phyloP scores from a whole-genome alignment of 2,113 vertebrate species.

The Pomatostomus ruficeps region DNA sequence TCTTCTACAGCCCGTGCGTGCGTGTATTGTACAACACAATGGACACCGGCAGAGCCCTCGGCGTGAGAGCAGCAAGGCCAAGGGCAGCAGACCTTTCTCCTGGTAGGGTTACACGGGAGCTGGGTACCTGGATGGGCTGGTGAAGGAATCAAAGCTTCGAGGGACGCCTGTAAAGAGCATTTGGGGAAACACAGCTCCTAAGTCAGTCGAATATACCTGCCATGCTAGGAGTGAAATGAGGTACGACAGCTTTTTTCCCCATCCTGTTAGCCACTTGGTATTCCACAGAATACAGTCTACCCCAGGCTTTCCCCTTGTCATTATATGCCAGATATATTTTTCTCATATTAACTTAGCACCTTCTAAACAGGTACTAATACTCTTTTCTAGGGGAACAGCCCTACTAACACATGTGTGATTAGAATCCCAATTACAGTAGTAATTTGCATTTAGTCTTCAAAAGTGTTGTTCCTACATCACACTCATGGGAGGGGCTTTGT shows the following conservation, averaged over 20 bases:
- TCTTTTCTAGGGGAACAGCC: not conserved
- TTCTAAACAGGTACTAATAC: not conserved
- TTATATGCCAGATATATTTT: too few relatives aligned
- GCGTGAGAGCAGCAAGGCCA: not conserved
- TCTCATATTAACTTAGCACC: rapidly evolving
- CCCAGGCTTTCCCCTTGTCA: too few relatives aligned
- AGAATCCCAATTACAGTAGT: not conserved
- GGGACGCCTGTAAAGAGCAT: rapidly evolving
- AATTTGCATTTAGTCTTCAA: not conserved
- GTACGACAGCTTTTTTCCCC: rapidly evolving
- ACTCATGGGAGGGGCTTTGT: rapidly evolving
- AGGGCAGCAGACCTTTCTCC: not conserved
- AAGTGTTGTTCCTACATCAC: not conserved
- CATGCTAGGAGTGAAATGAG: not conserved
- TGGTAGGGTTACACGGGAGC: rapidly evolving
- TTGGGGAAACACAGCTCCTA: rapidly evolving
- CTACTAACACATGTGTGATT: rapidly evolving
- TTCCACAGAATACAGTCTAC: not conserved
- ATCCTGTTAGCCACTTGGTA: not conserved
- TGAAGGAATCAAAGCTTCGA: not conserved
- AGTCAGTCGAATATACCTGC: too few relatives aligned
- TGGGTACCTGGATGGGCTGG: rapidly evolving
- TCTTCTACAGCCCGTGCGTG: rapidly evolving
- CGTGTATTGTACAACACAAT: rapidly evolving
- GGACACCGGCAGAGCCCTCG: not conserved